Conservation (phyloP, 1,140 invertebrate genomes). For the Drosophila cardini region DNA sequence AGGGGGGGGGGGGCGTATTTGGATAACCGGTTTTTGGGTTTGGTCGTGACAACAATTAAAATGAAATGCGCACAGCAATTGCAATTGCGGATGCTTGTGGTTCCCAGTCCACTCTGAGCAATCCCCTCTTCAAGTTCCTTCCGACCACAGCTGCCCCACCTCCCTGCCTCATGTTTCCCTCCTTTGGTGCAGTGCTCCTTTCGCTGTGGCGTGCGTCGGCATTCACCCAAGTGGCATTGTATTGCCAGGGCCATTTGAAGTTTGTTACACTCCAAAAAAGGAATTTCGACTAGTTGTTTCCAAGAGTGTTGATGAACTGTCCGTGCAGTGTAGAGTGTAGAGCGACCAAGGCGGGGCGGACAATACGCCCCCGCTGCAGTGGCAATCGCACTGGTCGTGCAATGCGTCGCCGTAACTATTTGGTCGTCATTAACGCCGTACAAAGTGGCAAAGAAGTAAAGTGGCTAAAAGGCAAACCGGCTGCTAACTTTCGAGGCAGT, state of each 20-base stretch:
- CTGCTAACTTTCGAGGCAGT: constrained; percentile 31
- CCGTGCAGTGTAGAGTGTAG: background rate
- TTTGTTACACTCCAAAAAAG: constrained; percentile 69
- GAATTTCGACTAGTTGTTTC: constrained; percentile 60
- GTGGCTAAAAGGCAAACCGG: constrained; percentile 47
- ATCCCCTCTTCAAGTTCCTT: too few relatives aligned
- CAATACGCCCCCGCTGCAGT: constrained; percentile 60
- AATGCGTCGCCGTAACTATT: constrained; percentile 55
- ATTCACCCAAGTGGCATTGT: constrained; percentile 31
- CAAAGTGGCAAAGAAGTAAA: constrained; percentile 41
- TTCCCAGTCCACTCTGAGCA: background rate
- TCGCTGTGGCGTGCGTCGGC: constrained; percentile 70
- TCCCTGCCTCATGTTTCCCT: too few relatives aligned
- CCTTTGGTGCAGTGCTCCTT: constrained; percentile 49
- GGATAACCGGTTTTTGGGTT: constrained; percentile 30
- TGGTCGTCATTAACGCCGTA: constrained; percentile 66
- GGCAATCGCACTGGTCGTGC: constrained; percentile 12
- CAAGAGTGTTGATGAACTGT: constrained; percentile 45
- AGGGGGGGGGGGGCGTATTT: constrained; percentile 29
- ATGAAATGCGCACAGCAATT: constrained; percentile 70
- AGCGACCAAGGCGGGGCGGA: background rate
- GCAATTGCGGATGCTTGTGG: constrained; percentile 66
- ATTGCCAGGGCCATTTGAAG: constrained; percentile 48
- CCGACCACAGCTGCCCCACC: too few relatives aligned
- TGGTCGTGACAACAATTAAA: constrained; percentile 66